A percentile compares a stretch with the other conserved stretches of the same genome.
Evolutionary conservation across 2,797 vertebrate species (phyloP).

Genomic region (Hippopotamyrus pictus): DNA sequence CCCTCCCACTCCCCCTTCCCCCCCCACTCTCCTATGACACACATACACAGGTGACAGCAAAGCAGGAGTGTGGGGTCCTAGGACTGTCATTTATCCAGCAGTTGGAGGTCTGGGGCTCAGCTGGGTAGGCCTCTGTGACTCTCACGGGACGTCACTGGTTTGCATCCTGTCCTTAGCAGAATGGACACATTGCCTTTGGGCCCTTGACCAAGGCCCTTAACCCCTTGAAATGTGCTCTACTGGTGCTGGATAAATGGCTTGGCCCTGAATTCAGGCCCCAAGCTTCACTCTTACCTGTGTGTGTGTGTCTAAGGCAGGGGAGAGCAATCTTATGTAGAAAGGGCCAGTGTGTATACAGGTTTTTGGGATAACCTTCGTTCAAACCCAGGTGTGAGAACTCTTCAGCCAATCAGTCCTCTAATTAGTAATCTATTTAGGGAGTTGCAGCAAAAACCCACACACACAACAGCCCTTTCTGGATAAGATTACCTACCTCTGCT

Average conservation of each 20-base stretch:
- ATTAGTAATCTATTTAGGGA: neutral
- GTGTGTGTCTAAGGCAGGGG: neutral
- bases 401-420: neutral
- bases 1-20: no score
- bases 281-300: neutral
- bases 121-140: neutral
- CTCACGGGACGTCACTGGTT: neutral
- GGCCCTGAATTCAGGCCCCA: neutral
- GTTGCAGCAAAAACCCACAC: neutral
- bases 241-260: neutral
- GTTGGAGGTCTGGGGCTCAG: neutral
- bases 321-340: neutral
- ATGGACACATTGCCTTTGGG: neutral
- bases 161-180: neutral
- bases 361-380: neutral
- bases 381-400: neutral
- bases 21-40: neutral
- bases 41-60: neutral
- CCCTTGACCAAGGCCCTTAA: neutral
- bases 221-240: neutral
- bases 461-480: neutral
- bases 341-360: neutral
- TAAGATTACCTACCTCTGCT: neutral
- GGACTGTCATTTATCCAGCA: neutral
- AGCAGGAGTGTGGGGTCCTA: neutral